Conservation (phyloP, 2,113 vertebrate species). For the Tringa solitaria region DNA sequence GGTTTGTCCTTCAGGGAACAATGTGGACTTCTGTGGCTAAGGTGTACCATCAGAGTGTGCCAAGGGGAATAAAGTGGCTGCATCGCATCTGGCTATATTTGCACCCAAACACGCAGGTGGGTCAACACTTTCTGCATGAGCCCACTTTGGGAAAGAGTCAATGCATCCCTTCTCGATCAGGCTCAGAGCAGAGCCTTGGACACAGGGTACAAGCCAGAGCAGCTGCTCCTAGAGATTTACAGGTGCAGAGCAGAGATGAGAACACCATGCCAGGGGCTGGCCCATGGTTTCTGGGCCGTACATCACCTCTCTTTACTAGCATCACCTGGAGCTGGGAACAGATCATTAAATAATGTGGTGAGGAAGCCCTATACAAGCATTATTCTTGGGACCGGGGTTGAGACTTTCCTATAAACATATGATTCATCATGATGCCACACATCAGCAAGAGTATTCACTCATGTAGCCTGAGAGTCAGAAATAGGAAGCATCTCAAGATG, state of each 20-base stretch:
- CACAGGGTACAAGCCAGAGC: background rate
- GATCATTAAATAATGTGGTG: background rate
- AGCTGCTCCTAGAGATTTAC: background rate
- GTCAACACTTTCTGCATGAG: background rate
- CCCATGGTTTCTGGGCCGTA: background rate
- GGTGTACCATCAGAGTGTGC: background rate
- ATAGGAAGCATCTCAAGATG: background rate
- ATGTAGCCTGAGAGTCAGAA: background rate
- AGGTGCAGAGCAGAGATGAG: background rate
- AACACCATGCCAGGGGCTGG: background rate
- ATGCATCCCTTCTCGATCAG: background rate
- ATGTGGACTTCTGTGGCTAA: background rate
- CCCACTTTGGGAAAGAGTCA: rapidly evolving
- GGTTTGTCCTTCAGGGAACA: background rate
- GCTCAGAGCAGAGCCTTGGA: background rate
- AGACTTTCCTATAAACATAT: background rate
- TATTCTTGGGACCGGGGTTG: background rate
- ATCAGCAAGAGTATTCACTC: background rate
- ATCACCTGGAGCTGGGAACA: background rate
- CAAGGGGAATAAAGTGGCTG: background rate
- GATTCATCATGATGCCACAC: background rate
- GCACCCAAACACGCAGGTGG: background rate
- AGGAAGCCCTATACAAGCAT: background rate
- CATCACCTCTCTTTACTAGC: background rate
- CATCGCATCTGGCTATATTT: rapidly evolving